Conservation (phyloP, 1,140 invertebrate species). For the Pollicipes pollicipes region DNA sequence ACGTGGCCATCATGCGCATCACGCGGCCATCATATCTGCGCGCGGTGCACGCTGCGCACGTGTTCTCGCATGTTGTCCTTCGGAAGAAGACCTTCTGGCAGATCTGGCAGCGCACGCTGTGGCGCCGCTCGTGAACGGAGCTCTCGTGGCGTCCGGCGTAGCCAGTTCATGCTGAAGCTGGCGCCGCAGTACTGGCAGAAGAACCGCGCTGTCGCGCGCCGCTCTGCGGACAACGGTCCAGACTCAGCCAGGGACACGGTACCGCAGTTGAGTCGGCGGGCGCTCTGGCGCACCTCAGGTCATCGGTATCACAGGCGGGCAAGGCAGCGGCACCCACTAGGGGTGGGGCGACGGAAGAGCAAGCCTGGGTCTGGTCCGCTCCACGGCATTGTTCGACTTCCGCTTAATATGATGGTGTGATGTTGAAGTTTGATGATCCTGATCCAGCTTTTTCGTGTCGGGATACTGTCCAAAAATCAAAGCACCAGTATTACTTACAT, state of each 20-base stretch:
- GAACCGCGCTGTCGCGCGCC: not conserved
- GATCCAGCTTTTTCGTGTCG: too few relatives aligned
- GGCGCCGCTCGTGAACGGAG: not conserved
- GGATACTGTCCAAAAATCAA: too few relatives aligned
- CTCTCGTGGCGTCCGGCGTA: not conserved
- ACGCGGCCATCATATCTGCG: not conserved
- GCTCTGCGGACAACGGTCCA: too few relatives aligned
- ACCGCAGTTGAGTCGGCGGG: too few relatives aligned
- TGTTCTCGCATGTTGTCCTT: not conserved
- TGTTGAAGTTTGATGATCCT: too few relatives aligned
- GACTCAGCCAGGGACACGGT: too few relatives aligned
- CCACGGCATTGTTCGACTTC: too few relatives aligned
- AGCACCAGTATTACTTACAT: too few relatives aligned
- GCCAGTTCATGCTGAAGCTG: not conserved
- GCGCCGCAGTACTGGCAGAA: not conserved
- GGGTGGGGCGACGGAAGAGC: not conserved
- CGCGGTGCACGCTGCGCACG: not conserved
- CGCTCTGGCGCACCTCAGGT: not conserved
- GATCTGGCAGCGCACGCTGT: not conserved
- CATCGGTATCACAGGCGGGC: too few relatives aligned
- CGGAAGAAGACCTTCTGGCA: not conserved
- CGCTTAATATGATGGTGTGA: too few relatives aligned
- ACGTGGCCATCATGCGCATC: too few relatives aligned
- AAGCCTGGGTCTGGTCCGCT: too few relatives aligned
- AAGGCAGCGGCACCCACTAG: not conserved